These are phyloP conservation scores for Sialia sialis DNA, from an alignment of 2,113 vertebrate genomes.

Conservation along the genomic window DNA sequence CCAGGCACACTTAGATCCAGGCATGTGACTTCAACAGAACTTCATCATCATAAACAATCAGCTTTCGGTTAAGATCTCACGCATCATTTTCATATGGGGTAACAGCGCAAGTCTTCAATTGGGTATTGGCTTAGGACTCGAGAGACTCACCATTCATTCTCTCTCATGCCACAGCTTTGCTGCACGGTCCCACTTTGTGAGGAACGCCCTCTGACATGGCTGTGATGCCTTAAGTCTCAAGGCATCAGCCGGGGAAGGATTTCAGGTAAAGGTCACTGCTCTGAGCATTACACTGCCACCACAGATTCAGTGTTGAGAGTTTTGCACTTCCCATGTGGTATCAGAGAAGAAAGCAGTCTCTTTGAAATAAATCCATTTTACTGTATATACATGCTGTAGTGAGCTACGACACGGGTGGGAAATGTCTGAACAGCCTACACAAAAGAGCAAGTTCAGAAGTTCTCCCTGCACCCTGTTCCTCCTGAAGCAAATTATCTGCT, in stretches of 20 bases:
- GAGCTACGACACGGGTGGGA: background rate
- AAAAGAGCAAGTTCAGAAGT: background rate
- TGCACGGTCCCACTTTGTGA: background rate
- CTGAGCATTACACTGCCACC: background rate
- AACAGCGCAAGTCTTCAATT: background rate
- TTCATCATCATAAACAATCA: background rate
- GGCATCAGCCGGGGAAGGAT: background rate
- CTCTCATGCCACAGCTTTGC: background rate
- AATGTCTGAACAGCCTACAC: background rate
- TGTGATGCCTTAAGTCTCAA: background rate
- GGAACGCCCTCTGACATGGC: fast-evolving
- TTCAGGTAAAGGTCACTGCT: background rate
- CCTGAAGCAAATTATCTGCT: background rate
- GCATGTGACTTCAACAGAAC: background rate
- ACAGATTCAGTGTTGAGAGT: background rate
- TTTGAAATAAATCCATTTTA: background rate
- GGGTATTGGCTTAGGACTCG: background rate
- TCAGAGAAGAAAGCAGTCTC: background rate
- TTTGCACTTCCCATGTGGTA: background rate
- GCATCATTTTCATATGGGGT: fast-evolving
- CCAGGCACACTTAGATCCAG: background rate
- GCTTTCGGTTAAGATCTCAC: background rate
- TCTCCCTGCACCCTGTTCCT: background rate
- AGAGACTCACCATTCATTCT: background rate
- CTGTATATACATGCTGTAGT: background rate